Evolutionary conservation across 2,113 vertebrate species (phyloP).

Genomic region (Ivindomyrus marchei): DNA sequence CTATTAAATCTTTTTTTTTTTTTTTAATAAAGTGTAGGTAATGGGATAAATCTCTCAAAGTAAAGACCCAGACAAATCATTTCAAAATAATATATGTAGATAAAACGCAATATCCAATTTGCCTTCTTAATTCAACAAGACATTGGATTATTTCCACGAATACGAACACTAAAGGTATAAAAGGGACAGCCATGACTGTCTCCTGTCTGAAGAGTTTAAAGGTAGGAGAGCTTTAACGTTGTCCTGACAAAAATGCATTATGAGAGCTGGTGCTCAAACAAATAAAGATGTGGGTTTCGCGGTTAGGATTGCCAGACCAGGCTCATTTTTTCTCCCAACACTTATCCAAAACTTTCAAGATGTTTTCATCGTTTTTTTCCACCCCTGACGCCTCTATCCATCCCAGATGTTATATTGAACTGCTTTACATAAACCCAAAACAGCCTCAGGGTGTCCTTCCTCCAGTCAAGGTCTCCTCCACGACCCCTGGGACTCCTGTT

Average conservation of each 20-base stretch:
- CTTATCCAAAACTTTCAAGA: neutral
- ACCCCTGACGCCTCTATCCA: neutral
- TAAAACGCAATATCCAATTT: neutral
- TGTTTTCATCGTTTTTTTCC: neutral
- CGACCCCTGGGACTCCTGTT: neutral
- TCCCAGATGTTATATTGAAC: conserved; percentile 10
- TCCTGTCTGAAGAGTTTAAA: neutral
- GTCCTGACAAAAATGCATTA: neutral
- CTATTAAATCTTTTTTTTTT: neutral
- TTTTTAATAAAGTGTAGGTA: neutral
- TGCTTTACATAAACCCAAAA: conserved; percentile 7
- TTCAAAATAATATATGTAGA: neutral
- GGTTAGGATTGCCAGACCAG: neutral
- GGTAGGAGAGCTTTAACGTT: neutral
- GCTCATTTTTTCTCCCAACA: neutral
- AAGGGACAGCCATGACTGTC: neutral
- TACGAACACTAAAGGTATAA: neutral
- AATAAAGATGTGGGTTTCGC: neutral
- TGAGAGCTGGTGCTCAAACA: neutral
- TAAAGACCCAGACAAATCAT: neutral
- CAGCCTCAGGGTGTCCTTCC: neutral
- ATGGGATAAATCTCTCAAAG: conserved; percentile 5
- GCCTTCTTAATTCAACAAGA: neutral
- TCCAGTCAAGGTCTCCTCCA: neutral
- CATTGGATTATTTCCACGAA: neutral